A percentile compares a stretch with the other conserved stretches of the same genome.
phyloP scores from a whole-genome alignment of 2,888 invertebrate species.

The Oeneis ivallda region DNA sequence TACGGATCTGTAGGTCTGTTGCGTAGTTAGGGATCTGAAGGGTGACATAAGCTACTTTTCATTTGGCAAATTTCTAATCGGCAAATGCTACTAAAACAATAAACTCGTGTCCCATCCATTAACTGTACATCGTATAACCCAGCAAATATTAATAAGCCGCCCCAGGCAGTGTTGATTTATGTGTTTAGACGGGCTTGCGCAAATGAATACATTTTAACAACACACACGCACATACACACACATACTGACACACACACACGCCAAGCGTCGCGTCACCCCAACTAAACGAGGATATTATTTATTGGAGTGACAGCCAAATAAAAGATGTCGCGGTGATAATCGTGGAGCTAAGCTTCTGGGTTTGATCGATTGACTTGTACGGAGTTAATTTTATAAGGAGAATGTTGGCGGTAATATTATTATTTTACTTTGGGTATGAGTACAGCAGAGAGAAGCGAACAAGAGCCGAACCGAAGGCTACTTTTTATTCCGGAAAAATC shows the following conservation, averaged over 20 bases:
- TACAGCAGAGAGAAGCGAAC: too few species aligned
- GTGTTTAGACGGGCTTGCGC: slow-evolving; percentile 60
- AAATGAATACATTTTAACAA: slow-evolving; percentile 71
- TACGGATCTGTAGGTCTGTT: too few species aligned
- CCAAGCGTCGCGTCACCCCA: slow-evolving; percentile 43
- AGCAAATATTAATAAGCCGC: slow-evolving; percentile 77
- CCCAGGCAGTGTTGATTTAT: slow-evolving; percentile 76
- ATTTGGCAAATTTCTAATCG: too few species aligned
- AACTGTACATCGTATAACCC: slow-evolving; percentile 39
- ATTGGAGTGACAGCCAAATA: slow-evolving; percentile 40
- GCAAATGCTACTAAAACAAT: neutral
- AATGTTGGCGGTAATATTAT: neutral
- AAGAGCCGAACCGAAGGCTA: too few species aligned
- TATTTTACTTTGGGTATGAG: too few species aligned
- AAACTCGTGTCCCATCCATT: slow-evolving; percentile 46
- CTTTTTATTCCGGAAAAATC: too few species aligned
- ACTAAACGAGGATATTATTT: slow-evolving; percentile 64
- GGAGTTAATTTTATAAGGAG: slow-evolving; percentile 25
- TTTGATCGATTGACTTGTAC: slow-evolving; percentile 22
- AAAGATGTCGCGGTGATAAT: slow-evolving; percentile 33
- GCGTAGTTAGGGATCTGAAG: too few species aligned
- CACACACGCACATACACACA: slow-evolving; percentile 56
- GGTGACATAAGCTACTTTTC: too few species aligned
- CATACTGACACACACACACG: neutral
- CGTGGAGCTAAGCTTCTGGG: slow-evolving; percentile 25